Conservation (phyloP, 2,888 invertebrate genomes). For the Dexiosoma caninum region DNA sequence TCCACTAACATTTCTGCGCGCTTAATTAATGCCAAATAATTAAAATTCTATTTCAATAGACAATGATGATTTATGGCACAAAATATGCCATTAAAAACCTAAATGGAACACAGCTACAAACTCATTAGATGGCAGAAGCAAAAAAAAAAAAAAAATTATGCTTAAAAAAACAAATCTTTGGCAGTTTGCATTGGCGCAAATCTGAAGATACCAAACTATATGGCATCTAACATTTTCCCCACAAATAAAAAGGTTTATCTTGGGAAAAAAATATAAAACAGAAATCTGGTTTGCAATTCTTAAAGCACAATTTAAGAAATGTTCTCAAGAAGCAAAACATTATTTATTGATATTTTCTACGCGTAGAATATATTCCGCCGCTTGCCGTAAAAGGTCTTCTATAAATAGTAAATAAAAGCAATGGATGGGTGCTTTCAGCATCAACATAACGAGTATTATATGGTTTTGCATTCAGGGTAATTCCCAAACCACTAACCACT, state of each 20-base stretch:
- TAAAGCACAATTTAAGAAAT: neutral
- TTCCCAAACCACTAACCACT: constrained; percentile 25
- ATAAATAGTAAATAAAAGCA: neutral
- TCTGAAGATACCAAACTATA: neutral
- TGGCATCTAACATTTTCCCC: neutral
- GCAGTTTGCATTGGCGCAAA: too few relatives aligned
- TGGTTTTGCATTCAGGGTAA: neutral
- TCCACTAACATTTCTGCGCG: too few relatives aligned
- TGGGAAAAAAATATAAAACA: neutral
- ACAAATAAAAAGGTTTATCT: constrained; percentile 29
- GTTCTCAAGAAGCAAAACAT: neutral
- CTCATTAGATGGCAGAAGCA: neutral
- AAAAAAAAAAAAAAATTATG: too few relatives aligned
- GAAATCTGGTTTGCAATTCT: neutral
- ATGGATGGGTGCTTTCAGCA: too few relatives aligned
- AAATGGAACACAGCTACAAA: neutral
- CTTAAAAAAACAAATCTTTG: too few relatives aligned
- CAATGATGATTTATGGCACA: constrained; percentile 19
- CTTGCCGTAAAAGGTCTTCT: neutral
- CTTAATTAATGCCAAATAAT: constrained; percentile 5
- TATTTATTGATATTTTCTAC: constrained; percentile 33
- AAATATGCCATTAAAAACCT: neutral
- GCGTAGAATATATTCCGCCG: neutral
- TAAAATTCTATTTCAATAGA: constrained; percentile 41
- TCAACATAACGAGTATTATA: neutral